A percentile compares a stretch with the other conserved stretches of the same genome.
Evolutionary conservation across 2,888 invertebrate species (phyloP).

Genomic region (Andrena fulva): DNA sequence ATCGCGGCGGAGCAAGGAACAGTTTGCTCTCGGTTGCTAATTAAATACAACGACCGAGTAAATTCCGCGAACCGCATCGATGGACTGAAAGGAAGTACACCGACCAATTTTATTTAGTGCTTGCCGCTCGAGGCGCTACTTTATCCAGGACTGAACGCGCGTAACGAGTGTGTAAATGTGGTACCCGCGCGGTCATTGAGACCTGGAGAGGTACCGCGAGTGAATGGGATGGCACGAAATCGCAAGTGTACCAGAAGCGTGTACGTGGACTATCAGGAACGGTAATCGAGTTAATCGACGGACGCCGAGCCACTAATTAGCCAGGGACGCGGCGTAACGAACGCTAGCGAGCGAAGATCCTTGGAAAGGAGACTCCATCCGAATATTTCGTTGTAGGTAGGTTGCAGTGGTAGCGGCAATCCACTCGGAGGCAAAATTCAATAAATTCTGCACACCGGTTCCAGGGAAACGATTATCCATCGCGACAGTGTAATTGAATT

Average conservation of each 20-base stretch:
- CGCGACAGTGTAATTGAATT: constrained; percentile 33
- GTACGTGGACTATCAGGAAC: constrained; percentile 33
- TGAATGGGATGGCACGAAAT: constrained; percentile 19
- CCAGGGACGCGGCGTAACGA: constrained; percentile 11
- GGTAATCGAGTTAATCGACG: constrained; percentile 52
- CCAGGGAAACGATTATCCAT: background rate
- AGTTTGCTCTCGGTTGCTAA: background rate
- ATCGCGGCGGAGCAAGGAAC: background rate
- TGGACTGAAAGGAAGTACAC: background rate
- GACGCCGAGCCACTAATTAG: constrained; percentile 46
- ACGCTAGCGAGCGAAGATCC: constrained; percentile 7
- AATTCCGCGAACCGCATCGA: constrained; percentile 12
- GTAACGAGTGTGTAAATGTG: constrained; percentile 6
- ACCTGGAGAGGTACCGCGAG: constrained; percentile 1
- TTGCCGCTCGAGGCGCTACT: background rate
- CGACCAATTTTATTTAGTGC: constrained; percentile 22
- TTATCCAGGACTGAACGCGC: background rate
- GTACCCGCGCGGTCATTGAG: constrained; percentile 1
- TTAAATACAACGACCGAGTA: constrained; percentile 7
- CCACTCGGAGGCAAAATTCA: background rate
- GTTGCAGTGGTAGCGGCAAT: background rate
- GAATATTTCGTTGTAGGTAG: constrained; percentile 19
- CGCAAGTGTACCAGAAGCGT: constrained; percentile 7
- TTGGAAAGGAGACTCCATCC: constrained; percentile 1
- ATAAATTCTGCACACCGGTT: constrained; percentile 13